phyloP scores from a whole-genome alignment of 2,113 vertebrate species.

The Syrmaticus mikado region DNA sequence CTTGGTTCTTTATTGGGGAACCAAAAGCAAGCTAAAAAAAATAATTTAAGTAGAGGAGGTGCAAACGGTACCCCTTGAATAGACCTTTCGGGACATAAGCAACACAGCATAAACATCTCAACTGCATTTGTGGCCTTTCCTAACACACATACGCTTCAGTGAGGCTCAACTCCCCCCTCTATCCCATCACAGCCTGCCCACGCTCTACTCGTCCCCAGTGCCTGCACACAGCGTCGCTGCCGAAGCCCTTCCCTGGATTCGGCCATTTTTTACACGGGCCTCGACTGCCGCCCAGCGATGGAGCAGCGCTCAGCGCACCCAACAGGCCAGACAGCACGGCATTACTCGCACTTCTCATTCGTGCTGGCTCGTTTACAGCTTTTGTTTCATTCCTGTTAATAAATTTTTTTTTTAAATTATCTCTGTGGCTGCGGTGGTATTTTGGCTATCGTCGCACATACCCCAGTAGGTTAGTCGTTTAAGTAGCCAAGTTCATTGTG shows the following conservation, averaged over 20 bases:
- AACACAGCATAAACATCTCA: neutral
- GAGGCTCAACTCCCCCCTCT: neutral
- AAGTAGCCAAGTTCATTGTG: neutral
- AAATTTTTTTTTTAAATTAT: constrained; percentile 35
- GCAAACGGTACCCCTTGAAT: neutral
- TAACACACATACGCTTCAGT: accelerated
- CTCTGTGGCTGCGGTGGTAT: neutral
- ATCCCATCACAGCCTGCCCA: neutral
- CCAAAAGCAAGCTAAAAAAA: neutral
- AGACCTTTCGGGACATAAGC: neutral
- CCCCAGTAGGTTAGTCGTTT: accelerated
- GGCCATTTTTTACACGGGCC: neutral
- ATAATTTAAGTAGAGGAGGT: neutral
- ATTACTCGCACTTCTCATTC: neutral
- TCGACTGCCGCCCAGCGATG: constrained; percentile 4
- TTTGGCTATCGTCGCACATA: neutral
- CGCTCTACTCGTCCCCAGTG: neutral
- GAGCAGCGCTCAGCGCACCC: neutral
- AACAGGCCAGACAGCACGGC: neutral
- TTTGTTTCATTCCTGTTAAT: constrained; percentile 45
- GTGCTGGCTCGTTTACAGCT: constrained; percentile 33
- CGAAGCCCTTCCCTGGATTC: neutral
- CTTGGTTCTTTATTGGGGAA: neutral
- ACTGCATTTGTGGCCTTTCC: accelerated
- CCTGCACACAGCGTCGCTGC: neutral